phyloP scores from a whole-genome alignment of 2,888 invertebrate species.

The Schrankia costaestrigalis region DNA sequence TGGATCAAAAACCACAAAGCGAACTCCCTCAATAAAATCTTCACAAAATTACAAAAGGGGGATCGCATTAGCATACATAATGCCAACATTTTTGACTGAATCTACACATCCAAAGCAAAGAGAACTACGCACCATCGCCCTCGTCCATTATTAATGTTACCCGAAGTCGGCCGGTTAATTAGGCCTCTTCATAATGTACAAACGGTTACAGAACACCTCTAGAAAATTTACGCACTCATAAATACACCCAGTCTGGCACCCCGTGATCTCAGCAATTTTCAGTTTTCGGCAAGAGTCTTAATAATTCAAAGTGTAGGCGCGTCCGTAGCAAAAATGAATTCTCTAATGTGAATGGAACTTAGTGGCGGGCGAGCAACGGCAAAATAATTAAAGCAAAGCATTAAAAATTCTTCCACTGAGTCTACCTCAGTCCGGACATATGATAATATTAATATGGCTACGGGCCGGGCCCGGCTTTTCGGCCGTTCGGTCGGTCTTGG shows the following conservation, averaged over 20 bases:
- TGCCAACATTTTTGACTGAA: constrained; percentile 3
- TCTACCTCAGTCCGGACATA: constrained; percentile 68
- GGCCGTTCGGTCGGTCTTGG: constrained; percentile 41
- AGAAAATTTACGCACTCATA: constrained; percentile 68
- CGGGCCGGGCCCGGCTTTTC: constrained; percentile 34
- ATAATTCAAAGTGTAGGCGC: constrained; percentile 40
- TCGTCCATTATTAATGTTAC: constrained; percentile 45
- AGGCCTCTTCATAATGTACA: constrained; percentile 75
- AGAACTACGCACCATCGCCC: constrained; percentile 36
- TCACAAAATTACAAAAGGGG: not conserved
- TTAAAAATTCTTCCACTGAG: constrained; percentile 78
- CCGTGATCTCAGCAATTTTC: constrained; percentile 72
- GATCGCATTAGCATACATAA: constrained; percentile 10
- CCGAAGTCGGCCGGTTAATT: constrained; percentile 66
- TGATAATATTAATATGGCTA: constrained; percentile 78
- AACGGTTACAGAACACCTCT: constrained; percentile 68
- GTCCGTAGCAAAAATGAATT: constrained; percentile 70
- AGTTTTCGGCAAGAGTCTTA: constrained; percentile 69
- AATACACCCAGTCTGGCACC: constrained; percentile 54
- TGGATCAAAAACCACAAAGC: no score
- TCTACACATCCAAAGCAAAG: constrained; percentile 26
- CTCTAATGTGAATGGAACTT: constrained; percentile 80
- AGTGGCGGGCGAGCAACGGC: constrained; percentile 55
- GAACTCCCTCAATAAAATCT: not conserved
- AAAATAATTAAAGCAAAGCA: constrained; percentile 79